Conservation (phyloP, 2,797 vertebrate species). For the Sebastes ruberrimus region DNA sequence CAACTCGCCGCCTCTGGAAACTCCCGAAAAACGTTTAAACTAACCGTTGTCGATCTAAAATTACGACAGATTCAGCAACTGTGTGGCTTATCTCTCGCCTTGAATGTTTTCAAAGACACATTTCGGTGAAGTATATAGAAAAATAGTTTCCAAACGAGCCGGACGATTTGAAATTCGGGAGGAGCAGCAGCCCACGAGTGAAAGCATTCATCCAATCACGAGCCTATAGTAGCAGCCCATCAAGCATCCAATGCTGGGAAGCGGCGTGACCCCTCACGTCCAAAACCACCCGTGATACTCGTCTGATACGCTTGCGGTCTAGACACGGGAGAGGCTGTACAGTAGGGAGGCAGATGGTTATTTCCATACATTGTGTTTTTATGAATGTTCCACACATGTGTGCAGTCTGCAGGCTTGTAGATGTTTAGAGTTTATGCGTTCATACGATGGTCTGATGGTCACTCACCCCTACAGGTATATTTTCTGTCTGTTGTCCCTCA, state of each 20-base stretch:
- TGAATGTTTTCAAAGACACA: too few relatives aligned
- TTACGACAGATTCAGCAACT: too few relatives aligned
- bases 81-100: too few relatives aligned
- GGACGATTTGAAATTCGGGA: too few relatives aligned
- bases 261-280: not conserved
- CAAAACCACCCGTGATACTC: accelerated
- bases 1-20: too few relatives aligned
- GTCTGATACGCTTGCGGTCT: accelerated
- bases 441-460: not conserved
- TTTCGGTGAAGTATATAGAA: too few relatives aligned
- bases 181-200: not conserved
- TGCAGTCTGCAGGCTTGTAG: not conserved
- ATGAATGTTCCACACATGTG: not conserved
- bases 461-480: not conserved
- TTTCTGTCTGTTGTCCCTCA: too few relatives aligned
- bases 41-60: too few relatives aligned
- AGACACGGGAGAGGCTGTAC: not conserved
- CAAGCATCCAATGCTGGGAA: not conserved
- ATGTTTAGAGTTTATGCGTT: not conserved
- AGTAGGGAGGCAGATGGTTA: not conserved
- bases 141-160: too few relatives aligned
- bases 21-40: too few relatives aligned
- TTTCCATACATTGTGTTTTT: not conserved
- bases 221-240: too few relatives aligned
- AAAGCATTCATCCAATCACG: not conserved